A percentile compares a stretch with the other conserved stretches of the same genome.
phyloP scores from a whole-genome alignment of 2,888 invertebrate genomes.

The Acrobasis suavella region DNA sequence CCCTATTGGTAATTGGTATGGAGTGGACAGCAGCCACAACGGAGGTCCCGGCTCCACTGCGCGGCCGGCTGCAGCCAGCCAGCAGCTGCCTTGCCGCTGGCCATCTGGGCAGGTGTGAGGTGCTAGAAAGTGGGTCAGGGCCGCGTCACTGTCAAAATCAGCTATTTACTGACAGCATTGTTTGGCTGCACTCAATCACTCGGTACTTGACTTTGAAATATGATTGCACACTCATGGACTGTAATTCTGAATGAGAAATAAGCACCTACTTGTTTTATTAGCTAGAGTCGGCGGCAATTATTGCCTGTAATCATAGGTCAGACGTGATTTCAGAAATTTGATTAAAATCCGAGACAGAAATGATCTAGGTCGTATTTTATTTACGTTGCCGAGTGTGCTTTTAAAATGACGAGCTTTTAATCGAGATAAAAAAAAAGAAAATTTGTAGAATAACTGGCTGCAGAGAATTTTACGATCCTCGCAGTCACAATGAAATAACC shows the following conservation, averaged over 20 bases:
- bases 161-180: constrained; percentile 12
- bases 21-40: background rate
- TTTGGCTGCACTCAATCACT: constrained; percentile 14
- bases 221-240: constrained; percentile 4
- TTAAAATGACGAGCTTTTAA: no score
- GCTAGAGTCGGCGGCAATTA: background rate
- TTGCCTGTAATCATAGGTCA: background rate
- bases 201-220: constrained; percentile 17
- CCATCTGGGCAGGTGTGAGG: background rate
- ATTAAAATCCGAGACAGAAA: background rate
- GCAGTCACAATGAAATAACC: no score
- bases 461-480: no score
- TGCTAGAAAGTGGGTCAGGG: constrained; percentile 29
- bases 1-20: background rate
- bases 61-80: background rate
- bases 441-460: no score
- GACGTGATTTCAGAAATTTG: background rate
- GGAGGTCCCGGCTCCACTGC: constrained; percentile 2
- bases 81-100: constrained; percentile 5
- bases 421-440: no score
- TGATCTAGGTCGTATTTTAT: no score
- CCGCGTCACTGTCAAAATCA: constrained; percentile 16
- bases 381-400: no score
- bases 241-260: constrained; percentile 5
- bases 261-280: background rate